Base-by-base conservation (phyloP, 2,113 vertebrate genomes). In the Anser cygnoides region DNA sequence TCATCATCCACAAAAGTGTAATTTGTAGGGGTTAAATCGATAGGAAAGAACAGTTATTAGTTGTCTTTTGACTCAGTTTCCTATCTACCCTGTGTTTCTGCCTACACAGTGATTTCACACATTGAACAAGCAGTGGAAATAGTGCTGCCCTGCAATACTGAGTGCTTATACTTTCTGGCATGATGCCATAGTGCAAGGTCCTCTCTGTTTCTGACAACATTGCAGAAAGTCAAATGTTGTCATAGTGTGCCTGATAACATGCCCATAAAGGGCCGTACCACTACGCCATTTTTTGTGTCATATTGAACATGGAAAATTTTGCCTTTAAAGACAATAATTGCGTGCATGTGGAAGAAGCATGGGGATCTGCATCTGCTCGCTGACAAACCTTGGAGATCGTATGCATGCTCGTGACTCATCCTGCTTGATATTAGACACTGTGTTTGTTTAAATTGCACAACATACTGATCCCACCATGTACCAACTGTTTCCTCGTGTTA, bases 371-470 rank as follows among this genome's bases (percentile, higher is more conserved):
- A 35, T 93, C 31, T 59, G 28, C 67, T 84, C 1, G 0, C 85
- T 91, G 75, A 62, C 66, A 73, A 89, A 11, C 14, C 54, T 70
- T 76, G 58, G 73, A 73, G 91, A 94, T 89, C 8, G 2, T 85
- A 49, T 72, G 58, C 55, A 4, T 23, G 37, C 67, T 74, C 0
- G 0, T 97, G 94, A 94, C 76, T 96, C 94, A 95, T 90, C 72
- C 75, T 84, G 33, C 88, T 88, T 71, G 72, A 93, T 84, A 81
- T 88, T 88, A 94, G 85, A 61, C 20, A 33, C 76, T 52, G 19
- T 78, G 43, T 95, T 95, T 96, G 72, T 93, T 96, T 93, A 90
- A 90, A 93, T 94, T 96, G 90, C 92, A 68, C 85, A 95, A 94
- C 16, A 13, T 28, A 57, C 90, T 77, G 79, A 90, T 90, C 85